These are phyloP conservation scores for Vultur gryphus DNA, from an alignment of 2,797 vertebrate genomes.

Conservation along the genomic window DNA sequence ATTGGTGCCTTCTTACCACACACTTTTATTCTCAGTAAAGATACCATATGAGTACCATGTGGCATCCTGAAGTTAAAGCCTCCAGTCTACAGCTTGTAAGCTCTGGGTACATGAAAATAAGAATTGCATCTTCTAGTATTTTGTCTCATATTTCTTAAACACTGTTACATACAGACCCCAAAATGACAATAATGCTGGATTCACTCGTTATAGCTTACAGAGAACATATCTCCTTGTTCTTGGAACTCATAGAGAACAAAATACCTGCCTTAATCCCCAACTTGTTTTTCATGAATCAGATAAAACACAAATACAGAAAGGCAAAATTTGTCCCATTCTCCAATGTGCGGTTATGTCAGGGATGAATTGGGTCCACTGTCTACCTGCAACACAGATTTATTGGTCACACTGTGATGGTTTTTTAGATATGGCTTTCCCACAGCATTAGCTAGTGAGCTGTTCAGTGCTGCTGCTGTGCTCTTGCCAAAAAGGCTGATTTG, in stretches of 20 bases:
- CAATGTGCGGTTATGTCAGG: background rate
- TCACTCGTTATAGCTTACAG: background rate
- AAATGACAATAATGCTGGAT: background rate
- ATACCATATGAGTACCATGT: rapidly evolving
- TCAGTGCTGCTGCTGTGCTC: background rate
- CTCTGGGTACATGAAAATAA: background rate
- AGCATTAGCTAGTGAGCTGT: background rate
- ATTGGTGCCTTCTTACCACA: background rate
- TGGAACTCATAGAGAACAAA: background rate
- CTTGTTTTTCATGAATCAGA: background rate
- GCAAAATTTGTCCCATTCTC: background rate
- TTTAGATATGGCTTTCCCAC: background rate
- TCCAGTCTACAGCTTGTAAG: background rate
- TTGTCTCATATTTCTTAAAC: background rate
- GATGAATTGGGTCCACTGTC: background rate
- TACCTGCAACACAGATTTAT: background rate
- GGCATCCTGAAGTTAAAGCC: background rate
- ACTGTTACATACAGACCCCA: background rate
- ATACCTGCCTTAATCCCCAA: background rate
- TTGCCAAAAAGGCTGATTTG: background rate
- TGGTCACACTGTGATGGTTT: rapidly evolving
- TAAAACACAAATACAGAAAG: background rate
- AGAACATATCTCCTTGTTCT: background rate
- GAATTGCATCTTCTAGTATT: background rate
- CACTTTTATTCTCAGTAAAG: background rate